Conservation (phyloP, 1,140 invertebrate species). For the Metopolophium dirhodum region DNA sequence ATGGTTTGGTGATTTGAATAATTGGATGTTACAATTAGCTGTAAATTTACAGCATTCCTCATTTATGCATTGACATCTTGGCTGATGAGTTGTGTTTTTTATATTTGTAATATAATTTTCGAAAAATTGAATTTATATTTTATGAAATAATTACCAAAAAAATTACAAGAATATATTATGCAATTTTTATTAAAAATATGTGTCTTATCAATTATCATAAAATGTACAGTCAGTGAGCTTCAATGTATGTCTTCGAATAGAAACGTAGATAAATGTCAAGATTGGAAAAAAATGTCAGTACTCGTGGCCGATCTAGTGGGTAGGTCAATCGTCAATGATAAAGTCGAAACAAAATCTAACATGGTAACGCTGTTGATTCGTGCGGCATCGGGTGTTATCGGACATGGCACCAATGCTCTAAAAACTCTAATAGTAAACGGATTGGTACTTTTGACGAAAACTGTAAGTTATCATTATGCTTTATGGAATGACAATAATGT, state of each 20-base stretch:
- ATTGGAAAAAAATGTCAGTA: conserved; percentile 47
- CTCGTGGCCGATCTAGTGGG: conserved; percentile 33
- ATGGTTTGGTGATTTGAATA: conserved; percentile 41
- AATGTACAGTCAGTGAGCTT: not conserved
- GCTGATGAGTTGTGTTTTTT: not conserved
- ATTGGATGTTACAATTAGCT: conserved; percentile 20
- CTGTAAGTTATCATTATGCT: conserved; percentile 19
- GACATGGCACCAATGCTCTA: not conserved
- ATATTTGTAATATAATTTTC: not conserved
- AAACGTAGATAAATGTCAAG: not conserved
- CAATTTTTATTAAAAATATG: conserved; percentile 23
- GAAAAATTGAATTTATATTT: not conserved
- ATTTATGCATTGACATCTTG: not conserved
- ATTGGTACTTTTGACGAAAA: conserved; percentile 30
- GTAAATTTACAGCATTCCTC: not conserved
- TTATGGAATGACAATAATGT: not conserved
- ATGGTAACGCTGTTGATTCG: conserved; percentile 25
- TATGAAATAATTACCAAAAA: not conserved
- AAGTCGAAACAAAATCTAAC: conserved; percentile 34
- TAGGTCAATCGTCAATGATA: not conserved
- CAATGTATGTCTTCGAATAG: conserved; percentile 11
- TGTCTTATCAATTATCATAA: not conserved
- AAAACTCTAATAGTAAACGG: conserved; percentile 26
- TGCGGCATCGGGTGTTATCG: conserved; percentile 24
- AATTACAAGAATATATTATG: conserved; percentile 2